Evolutionary conservation across 2,113 vertebrate genomes (phyloP).

Genomic region (Ciconia boyciana): DNA sequence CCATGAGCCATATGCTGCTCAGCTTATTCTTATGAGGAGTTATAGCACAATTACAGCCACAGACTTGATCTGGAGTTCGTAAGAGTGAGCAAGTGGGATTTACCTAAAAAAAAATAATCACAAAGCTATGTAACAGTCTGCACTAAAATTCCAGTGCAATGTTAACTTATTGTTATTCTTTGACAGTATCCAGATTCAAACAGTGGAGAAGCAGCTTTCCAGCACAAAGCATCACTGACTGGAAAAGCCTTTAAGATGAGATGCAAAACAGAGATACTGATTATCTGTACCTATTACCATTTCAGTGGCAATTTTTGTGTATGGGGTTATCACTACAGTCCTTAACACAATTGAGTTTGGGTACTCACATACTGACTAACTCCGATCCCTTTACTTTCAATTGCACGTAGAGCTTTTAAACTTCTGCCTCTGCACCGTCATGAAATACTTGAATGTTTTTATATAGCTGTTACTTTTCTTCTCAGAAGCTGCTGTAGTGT

Average conservation of each 20-base stretch:
- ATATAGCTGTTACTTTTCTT: background rate
- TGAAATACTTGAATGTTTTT: background rate
- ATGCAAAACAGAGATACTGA: background rate
- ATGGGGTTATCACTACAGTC: background rate
- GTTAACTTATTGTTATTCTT: background rate
- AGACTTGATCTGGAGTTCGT: background rate
- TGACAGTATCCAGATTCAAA: background rate
- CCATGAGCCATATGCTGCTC: background rate
- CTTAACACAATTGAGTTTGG: background rate
- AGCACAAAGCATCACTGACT: background rate
- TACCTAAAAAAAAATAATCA: background rate
- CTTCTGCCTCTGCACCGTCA: background rate
- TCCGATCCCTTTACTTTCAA: background rate
- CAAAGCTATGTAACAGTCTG: background rate
- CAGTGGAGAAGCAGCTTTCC: background rate
- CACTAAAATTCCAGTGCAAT: background rate
- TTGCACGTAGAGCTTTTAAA: background rate
- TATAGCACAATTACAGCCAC: background rate
- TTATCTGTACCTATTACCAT: background rate
- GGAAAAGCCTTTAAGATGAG: background rate
- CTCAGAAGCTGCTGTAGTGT: background rate
- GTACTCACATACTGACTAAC: background rate
- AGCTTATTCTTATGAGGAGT: background rate
- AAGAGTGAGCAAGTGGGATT: background rate
- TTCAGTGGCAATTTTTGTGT: background rate